phyloP scores from a whole-genome alignment of 2,888 invertebrate species.

The Steinernema scapterisci region DNA sequence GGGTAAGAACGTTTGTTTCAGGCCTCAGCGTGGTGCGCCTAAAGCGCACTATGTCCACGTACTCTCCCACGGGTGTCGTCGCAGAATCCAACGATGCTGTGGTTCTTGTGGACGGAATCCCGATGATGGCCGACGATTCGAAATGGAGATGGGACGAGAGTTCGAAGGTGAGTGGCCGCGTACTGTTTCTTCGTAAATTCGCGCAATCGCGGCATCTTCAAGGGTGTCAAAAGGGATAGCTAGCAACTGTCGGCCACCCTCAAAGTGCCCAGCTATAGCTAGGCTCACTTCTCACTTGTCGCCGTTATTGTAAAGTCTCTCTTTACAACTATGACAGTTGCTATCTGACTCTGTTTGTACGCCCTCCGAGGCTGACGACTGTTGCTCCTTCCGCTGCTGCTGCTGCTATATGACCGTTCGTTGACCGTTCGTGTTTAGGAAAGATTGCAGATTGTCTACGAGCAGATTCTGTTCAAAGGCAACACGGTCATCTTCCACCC shows the following conservation, averaged over 20 bases:
- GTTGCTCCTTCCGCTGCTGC: background rate
- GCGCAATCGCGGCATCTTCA: no score
- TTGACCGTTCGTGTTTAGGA: conserved; percentile 13
- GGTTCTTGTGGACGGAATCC: background rate
- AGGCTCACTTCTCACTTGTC: background rate
- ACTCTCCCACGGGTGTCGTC: background rate
- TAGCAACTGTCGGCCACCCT: no score
- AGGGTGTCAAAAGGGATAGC: no score
- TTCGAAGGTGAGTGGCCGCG: background rate
- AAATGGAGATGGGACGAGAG: conserved; percentile 19
- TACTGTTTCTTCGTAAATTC: background rate
- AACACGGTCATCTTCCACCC: conserved; percentile 47
- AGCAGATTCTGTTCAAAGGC: conserved; percentile 24
- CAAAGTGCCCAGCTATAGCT: no score
- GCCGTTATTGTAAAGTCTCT: conserved; percentile 26
- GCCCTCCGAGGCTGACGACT: background rate
- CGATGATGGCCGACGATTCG: conserved; percentile 5
- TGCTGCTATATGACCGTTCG: background rate
- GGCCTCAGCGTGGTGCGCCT: conserved; percentile 18
- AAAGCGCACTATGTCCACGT: conserved; percentile 26
- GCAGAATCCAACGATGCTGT: no score
- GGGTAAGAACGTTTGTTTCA: conserved; percentile 23
- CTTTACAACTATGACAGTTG: conserved; percentile 29
- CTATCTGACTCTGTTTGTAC: conserved; percentile 5
- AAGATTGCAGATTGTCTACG: background rate